A percentile compares a stretch with the other conserved stretches of the same genome.
Evolutionary conservation across 2,888 invertebrate species (phyloP).

Genomic region (Thymelicus lineola): DNA sequence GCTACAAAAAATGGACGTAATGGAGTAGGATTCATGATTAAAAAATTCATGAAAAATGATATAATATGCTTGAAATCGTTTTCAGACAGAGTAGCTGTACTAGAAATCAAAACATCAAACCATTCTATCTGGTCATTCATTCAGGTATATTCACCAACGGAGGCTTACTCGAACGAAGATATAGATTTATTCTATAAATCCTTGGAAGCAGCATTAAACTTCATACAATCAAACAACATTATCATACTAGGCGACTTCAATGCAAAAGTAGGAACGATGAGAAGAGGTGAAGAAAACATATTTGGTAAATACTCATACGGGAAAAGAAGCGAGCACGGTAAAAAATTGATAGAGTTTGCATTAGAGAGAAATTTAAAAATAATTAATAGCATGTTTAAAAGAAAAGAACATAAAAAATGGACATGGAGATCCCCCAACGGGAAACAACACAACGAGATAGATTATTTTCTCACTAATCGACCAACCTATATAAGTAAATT

Average conservation of each 20-base stretch:
- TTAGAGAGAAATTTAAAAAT: too few species aligned
- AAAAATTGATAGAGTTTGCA: too few species aligned
- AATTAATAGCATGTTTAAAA: too few species aligned
- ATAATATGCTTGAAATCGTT: slow-evolving; percentile 40
- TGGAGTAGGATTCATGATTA: slow-evolving; percentile 45
- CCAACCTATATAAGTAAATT: slow-evolving; percentile 11
- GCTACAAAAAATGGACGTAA: slow-evolving; percentile 39
- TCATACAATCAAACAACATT: too few species aligned
- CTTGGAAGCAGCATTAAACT: too few species aligned
- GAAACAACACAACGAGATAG: slow-evolving; percentile 28
- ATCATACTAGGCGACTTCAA: slow-evolving; percentile 22
- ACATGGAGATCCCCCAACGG: not conserved
- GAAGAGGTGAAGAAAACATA: too few species aligned
- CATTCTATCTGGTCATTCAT: slow-evolving; percentile 34
- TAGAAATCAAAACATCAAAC: slow-evolving; percentile 37
- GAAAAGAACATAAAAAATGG: too few species aligned
- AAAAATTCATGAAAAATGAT: slow-evolving; percentile 38
- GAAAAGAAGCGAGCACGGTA: too few species aligned
- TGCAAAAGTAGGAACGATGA: slow-evolving; percentile 39
- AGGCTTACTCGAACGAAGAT: slow-evolving; percentile 4
- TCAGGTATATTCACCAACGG: slow-evolving; percentile 39
- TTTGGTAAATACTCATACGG: too few species aligned
- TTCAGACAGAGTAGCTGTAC: slow-evolving; percentile 42
- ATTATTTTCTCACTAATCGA: slow-evolving; percentile 23
- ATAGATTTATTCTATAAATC: too few species aligned